Evolutionary conservation across 2,888 invertebrate species (phyloP), one percentile per base, ranked within the genome.

Genomic region (Ochropleura leucogaster): DNA sequence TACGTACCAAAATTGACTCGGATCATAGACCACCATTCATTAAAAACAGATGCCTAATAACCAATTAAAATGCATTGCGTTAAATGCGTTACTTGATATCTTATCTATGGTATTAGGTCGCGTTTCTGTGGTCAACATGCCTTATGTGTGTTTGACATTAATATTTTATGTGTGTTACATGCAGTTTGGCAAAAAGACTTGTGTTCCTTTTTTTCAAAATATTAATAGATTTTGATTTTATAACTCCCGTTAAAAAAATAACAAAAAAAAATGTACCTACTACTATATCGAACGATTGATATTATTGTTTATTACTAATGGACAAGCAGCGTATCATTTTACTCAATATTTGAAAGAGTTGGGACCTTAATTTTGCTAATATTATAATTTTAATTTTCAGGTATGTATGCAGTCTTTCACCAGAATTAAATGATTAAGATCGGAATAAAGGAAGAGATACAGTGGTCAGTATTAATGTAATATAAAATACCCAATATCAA

Each of bases 31-130:
- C 72, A 72, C 72, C 90, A 91, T 93, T 94, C 92, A 94, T 93
- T 90, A 89, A 89, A 92, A 93, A 90, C 96, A 96, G 94, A 96
- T 95, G 95, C 90, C 89, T 89, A 87, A 88, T 89, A 90, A 86
- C 88, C 89, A 90, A 91, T 94, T 87, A 90, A 92, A 92, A 83
- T 87, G 87, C 85, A 88, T 79, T 77, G 80, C 77, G 70, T 78
- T 68, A 59, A 83, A 79, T 73, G 75, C 55, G 77, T 74, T 79
- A 77, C 64, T 64, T 68, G 59, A 78, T 77, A 81, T 77, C 74
- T 80, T 88, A 82, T 89, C 82, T 82, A 3, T 71, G 59, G 79
- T 83, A 82, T 82, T 83, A 73, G 72, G 55, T 78, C 68, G 67
- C 73, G 63, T 44, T 44, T 40, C 30, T 68, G 44, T 82, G 75